These are phyloP conservation scores for Unio pictorum DNA, from an alignment of 2,888 invertebrate species.

Conservation along the genomic window DNA sequence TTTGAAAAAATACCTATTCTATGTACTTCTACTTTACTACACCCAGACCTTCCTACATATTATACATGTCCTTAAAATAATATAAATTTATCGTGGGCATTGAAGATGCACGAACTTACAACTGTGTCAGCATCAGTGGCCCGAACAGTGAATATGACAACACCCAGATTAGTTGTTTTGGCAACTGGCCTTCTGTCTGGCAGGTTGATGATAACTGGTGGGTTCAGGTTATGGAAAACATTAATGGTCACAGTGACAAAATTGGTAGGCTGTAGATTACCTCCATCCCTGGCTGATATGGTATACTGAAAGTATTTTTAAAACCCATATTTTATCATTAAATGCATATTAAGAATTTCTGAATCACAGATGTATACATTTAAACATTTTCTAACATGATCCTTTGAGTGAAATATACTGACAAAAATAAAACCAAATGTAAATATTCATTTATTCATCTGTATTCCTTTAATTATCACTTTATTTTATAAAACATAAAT, in stretches of 20 bases:
- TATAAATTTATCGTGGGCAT: not conserved
- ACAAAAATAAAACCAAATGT: too few species aligned
- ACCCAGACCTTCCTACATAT: too few species aligned
- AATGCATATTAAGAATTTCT: too few species aligned
- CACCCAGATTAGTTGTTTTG: conserved; percentile 34
- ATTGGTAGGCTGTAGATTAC: conserved; percentile 39
- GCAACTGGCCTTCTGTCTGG: conserved; percentile 24
- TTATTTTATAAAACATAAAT: too few species aligned
- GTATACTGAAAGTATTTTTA: conserved; percentile 35
- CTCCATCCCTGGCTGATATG: conserved; percentile 54
- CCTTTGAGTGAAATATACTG: too few species aligned
- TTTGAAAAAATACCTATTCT: too few species aligned
- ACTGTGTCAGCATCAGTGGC: conserved; percentile 49
- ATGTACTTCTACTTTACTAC: too few species aligned
- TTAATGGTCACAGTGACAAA: conserved; percentile 35
- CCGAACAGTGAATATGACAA: conserved; percentile 35
- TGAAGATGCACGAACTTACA: conserved; percentile 19
- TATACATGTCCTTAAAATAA: not conserved
- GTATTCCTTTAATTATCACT: too few species aligned
- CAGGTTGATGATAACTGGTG: conserved; percentile 39
- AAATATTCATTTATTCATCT: too few species aligned
- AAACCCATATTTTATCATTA: not conserved
- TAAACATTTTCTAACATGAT: too few species aligned
- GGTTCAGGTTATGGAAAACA: conserved; percentile 48
- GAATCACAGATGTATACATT: too few species aligned